Evolutionary conservation across 2,797 vertebrate genomes (phyloP).

Genomic region (Psittacula derbiana): DNA sequence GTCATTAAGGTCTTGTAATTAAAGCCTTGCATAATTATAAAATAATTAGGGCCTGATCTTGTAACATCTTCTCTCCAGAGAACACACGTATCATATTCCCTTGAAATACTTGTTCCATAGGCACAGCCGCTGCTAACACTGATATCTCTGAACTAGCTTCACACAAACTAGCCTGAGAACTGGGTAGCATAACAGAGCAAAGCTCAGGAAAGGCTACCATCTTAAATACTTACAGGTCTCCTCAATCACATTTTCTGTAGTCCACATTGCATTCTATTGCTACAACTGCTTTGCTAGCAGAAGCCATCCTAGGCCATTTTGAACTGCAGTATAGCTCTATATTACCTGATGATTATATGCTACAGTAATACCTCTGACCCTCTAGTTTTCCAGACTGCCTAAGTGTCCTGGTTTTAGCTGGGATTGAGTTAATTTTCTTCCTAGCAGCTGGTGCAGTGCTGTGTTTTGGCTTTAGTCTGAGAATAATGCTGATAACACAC

Average conservation of each 20-base stretch:
- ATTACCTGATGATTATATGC: neutral
- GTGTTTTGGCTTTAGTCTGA: neutral
- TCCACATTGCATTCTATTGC: neutral
- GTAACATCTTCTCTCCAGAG: neutral
- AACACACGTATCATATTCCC: neutral
- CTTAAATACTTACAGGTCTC: neutral
- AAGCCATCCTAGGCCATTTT: neutral
- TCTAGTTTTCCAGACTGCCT: neutral
- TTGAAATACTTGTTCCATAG: neutral
- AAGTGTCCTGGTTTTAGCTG: neutral
- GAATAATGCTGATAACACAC: neutral
- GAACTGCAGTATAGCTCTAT: neutral
- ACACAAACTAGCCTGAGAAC: neutral
- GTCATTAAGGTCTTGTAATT: slow-evolving; percentile 22
- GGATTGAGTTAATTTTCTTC: neutral
- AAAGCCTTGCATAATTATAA: slow-evolving; percentile 22
- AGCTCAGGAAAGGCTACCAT: neutral
- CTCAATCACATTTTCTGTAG: neutral
- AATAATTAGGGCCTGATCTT: slow-evolving; percentile 29
- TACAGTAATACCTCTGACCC: neutral
- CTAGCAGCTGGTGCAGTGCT: neutral
- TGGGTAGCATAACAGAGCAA: neutral
- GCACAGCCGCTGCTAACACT: neutral
- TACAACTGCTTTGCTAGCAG: neutral
- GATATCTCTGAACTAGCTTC: neutral